Conservation (phyloP, 2,113 vertebrate species). For the Tapirus terrestris region DNA sequence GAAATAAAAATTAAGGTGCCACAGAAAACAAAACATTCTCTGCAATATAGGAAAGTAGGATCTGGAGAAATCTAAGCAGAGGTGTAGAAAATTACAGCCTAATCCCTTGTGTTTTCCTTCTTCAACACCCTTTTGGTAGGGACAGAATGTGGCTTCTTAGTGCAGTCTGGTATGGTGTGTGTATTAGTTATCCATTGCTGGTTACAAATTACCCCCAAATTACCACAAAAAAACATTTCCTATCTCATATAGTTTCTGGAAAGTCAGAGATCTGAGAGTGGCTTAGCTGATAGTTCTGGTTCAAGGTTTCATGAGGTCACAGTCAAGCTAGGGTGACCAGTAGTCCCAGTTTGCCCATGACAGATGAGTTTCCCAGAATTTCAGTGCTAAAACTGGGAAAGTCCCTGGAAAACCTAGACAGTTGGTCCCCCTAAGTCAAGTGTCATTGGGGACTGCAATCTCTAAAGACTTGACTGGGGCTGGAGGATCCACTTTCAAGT, state of each 20-base stretch:
- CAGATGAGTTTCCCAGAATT: background rate
- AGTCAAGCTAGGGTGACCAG: background rate
- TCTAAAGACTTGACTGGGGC: background rate
- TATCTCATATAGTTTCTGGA: background rate
- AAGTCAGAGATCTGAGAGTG: background rate
- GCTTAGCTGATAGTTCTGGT: background rate
- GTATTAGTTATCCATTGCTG: background rate
- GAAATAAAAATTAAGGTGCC: slow-evolving; percentile 11
- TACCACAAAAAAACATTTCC: background rate
- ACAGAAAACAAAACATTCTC: background rate
- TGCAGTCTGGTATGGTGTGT: background rate
- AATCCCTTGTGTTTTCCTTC: background rate
- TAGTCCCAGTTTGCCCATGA: background rate
- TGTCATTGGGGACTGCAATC: background rate
- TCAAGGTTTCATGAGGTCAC: background rate
- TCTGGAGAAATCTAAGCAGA: background rate
- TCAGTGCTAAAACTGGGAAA: background rate
- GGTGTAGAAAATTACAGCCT: background rate
- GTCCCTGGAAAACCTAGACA: background rate
- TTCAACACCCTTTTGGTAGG: background rate
- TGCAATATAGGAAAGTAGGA: background rate
- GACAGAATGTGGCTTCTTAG: background rate
- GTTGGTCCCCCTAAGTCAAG: background rate
- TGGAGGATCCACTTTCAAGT: background rate
- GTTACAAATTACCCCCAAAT: background rate